phyloP scores from a whole-genome alignment of 2,888 invertebrate genomes.

The Toxonevra muliebris region DNA sequence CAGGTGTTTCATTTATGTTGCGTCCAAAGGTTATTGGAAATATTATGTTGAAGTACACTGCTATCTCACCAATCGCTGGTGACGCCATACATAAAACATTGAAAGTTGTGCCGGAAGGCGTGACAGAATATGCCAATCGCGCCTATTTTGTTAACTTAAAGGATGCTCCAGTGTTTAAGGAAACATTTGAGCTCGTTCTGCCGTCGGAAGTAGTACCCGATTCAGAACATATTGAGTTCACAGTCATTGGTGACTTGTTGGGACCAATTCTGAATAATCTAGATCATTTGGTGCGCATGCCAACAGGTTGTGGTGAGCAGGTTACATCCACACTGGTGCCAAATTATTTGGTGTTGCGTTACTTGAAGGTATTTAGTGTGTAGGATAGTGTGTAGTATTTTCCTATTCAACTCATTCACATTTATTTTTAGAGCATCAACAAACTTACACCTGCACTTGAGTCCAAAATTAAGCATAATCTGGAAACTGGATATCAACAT shows the following conservation, averaged over 20 bases:
- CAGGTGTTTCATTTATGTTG: slow-evolving; percentile 84
- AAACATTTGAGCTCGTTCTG: slow-evolving; percentile 77
- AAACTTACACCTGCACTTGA: slow-evolving; percentile 75
- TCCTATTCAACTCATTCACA: neutral
- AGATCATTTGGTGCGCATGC: slow-evolving; percentile 71
- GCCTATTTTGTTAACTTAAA: slow-evolving; percentile 78
- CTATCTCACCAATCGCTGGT: slow-evolving; percentile 78
- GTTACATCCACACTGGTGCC: slow-evolving; percentile 77
- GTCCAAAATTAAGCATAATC: slow-evolving; percentile 67
- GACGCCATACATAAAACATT: slow-evolving; percentile 80
- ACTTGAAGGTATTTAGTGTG: slow-evolving; percentile 77
- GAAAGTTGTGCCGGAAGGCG: slow-evolving; percentile 84
- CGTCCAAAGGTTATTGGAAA: slow-evolving; percentile 77
- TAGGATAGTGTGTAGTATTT: neutral
- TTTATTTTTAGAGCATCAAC: slow-evolving; percentile 53
- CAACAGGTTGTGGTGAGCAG: slow-evolving; percentile 79
- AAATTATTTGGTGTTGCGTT: slow-evolving; percentile 79
- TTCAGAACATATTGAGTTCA: slow-evolving; percentile 70
- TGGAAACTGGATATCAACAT: slow-evolving; percentile 90
- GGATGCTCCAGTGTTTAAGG: slow-evolving; percentile 67
- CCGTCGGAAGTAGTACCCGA: slow-evolving; percentile 75
- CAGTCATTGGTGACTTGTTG: slow-evolving; percentile 70
- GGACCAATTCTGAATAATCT: slow-evolving; percentile 72
- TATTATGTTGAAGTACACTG: slow-evolving; percentile 78
- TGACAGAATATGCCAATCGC: slow-evolving; percentile 76